Evolutionary conservation across 2,113 vertebrate genomes (phyloP).

Genomic region (Coregonus clupeaformis): DNA sequence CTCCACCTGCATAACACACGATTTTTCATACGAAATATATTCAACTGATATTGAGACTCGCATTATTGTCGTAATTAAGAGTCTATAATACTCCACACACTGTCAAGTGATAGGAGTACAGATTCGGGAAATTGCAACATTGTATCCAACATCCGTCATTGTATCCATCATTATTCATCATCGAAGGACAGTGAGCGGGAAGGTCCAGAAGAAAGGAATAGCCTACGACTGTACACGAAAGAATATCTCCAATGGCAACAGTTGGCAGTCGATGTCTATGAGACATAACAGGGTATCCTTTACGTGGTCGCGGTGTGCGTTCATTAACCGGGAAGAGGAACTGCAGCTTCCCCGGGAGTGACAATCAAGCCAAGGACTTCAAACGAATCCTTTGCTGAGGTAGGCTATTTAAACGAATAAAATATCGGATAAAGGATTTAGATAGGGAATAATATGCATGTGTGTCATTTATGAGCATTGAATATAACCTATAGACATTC

Average conservation of each 20-base stretch:
- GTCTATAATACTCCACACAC: background rate
- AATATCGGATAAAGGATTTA: background rate
- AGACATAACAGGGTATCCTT: background rate
- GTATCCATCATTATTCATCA: background rate
- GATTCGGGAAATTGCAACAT: background rate
- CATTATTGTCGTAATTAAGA: background rate
- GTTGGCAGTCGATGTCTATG: background rate
- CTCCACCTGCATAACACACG: too few relatives aligned
- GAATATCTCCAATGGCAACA: background rate
- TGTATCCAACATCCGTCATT: too few relatives aligned
- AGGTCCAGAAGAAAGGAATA: slow-evolving; percentile 3
- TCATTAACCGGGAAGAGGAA: background rate
- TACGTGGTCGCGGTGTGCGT: background rate
- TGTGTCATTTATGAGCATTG: background rate
- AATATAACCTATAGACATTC: background rate
- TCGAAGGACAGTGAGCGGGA: slow-evolving; percentile 1
- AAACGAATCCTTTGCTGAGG: background rate
- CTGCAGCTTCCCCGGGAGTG: background rate
- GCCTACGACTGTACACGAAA: background rate
- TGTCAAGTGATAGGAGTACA: background rate
- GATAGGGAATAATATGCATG: background rate
- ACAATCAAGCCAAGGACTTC: background rate
- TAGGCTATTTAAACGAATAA: background rate
- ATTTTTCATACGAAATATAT: background rate
- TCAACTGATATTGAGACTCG: background rate